Percentiles rank a stretch among this genome's conserved stretches.
Evolutionary conservation across 1,140 invertebrate species (phyloP).

Genomic region (Ridgeia piscesae): DNA sequence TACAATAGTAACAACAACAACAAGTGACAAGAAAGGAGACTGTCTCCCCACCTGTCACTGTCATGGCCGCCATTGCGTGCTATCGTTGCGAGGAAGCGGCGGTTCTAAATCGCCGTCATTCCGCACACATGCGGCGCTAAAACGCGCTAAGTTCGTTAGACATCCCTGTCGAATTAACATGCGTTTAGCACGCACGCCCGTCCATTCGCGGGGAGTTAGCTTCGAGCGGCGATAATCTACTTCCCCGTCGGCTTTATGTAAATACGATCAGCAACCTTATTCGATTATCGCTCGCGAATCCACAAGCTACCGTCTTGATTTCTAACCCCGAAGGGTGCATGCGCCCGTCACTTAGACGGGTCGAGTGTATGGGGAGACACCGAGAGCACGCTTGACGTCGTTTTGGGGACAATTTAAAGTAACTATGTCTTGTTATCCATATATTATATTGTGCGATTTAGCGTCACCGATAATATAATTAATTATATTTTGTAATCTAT

Average conservation of each 20-base stretch:
- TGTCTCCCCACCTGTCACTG: neutral
- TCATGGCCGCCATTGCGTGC: neutral
- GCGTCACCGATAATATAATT: too few species aligned
- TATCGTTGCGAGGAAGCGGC: neutral
- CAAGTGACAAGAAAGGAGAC: too few species aligned
- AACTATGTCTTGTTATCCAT: too few species aligned
- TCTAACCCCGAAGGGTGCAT: neutral
- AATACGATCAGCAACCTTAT: neutral
- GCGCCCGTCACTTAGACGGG: neutral
- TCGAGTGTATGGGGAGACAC: too few species aligned
- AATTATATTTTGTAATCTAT: too few species aligned
- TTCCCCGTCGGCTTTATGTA: constrained; percentile 3
- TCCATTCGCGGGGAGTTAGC: neutral
- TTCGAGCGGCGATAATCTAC: neutral
- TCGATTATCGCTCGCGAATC: neutral
- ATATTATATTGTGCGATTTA: too few species aligned
- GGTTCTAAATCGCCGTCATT: neutral
- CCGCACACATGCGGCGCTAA: neutral
- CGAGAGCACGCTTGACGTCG: too few species aligned
- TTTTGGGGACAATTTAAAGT: too few species aligned
- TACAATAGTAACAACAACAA: too few species aligned
- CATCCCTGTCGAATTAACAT: neutral
- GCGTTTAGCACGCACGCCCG: neutral
- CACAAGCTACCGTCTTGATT: neutral
- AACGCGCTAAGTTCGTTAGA: neutral